Percentiles rank a stretch among this genome's conserved stretches.
phyloP scores from a whole-genome alignment of 2,888 invertebrate genomes.

The Automeris io region DNA sequence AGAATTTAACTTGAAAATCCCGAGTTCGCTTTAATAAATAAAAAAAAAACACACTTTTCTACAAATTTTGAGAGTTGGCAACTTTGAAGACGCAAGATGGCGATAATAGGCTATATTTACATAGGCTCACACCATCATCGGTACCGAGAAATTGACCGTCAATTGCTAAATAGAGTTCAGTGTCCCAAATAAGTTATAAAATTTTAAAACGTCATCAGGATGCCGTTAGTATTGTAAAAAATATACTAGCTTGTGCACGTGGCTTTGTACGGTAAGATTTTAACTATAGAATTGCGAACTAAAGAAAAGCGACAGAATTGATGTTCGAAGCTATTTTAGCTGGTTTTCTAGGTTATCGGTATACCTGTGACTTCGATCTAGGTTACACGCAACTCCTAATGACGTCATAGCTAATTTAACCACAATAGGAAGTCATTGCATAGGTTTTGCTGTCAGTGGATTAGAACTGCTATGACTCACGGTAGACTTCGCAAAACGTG shows the following conservation, averaged over 20 bases:
- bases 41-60: neutral
- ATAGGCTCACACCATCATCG: constrained; percentile 9
- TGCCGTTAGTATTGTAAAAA: neutral
- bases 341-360: constrained; percentile 16
- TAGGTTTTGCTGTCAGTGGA: no score
- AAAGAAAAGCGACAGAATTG: neutral
- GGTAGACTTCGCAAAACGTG: no score
- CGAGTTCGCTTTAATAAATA: no score
- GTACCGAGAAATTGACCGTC: constrained; percentile 6
- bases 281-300: neutral
- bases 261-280: neutral
- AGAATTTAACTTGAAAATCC: no score
- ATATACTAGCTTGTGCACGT: neutral
- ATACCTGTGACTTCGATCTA: constrained; percentile 25
- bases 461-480: no score
- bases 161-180: constrained; percentile 35
- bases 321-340: constrained; percentile 7
- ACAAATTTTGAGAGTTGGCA: neutral
- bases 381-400: constrained; percentile 42
- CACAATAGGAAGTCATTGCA: no score
- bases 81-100: neutral
- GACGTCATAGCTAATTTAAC: no score
- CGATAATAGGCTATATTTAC: constrained; percentile 4
- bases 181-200: constrained; percentile 41
- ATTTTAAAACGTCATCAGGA: constrained; percentile 36